A percentile compares a stretch with the other conserved stretches of the same genome.
Conservation (phyloP, 2,888 invertebrate genomes). For the Chydorus sphaericus region DNA sequence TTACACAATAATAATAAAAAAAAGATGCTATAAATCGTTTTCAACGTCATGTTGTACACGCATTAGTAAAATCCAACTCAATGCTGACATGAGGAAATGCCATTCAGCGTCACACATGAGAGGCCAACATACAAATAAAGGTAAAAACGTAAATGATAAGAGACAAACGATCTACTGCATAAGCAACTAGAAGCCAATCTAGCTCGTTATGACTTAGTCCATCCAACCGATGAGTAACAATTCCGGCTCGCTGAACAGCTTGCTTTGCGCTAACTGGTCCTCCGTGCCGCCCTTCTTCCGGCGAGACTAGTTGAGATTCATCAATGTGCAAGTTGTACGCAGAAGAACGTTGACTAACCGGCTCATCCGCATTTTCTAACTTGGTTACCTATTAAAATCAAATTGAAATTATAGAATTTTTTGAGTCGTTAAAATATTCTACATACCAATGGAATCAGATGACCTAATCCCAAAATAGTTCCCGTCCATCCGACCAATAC, state of each 20-base stretch:
- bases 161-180: slow-evolving; percentile 43
- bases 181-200: slow-evolving; percentile 48
- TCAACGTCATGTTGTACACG: no score
- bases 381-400: not conserved
- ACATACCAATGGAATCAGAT: slow-evolving; percentile 23
- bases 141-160: slow-evolving; percentile 36
- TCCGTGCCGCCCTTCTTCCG: no score
- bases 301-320: no score
- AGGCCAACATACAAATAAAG: not conserved
- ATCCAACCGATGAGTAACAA: not conserved
- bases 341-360: not conserved
- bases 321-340: not conserved
- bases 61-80: no score
- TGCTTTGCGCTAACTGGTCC: no score
- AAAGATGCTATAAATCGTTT: no score
- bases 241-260: no score
- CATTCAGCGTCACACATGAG: no score
- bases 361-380: not conserved
- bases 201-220: not conserved
- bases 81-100: no score
- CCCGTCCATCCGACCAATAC: slow-evolving; percentile 22
- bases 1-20: no score
- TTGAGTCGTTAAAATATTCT: not conserved
- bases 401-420: not conserved
- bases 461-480: slow-evolving; percentile 22